phyloP scores from a whole-genome alignment of 2,797 vertebrate species.

The Nothura maculosa region DNA sequence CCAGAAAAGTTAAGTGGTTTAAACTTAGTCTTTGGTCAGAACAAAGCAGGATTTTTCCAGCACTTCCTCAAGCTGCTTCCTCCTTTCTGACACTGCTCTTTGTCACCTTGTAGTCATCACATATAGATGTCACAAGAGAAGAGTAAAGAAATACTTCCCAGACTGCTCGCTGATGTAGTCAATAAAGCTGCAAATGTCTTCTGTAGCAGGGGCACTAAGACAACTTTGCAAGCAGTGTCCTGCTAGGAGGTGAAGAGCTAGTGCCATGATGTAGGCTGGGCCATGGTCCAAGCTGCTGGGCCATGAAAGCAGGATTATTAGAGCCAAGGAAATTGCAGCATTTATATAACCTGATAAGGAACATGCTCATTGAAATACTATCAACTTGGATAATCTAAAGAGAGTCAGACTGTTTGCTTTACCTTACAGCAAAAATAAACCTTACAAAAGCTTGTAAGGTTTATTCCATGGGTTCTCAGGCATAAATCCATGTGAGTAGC shows the following conservation, averaged over 20 bases:
- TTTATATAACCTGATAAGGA: background rate
- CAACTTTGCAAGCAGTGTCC: background rate
- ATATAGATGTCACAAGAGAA: background rate
- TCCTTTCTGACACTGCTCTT: constrained; percentile 8
- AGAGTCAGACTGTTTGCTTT: constrained; percentile 32
- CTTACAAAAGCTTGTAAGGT: background rate
- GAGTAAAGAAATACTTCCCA: constrained; percentile 26
- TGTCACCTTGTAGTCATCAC: constrained; percentile 38
- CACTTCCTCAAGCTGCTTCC: background rate
- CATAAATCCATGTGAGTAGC: background rate
- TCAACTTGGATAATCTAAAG: constrained; percentile 33
- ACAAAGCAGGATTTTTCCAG: background rate
- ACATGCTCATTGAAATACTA: background rate
- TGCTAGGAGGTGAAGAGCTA: background rate
- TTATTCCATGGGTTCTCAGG: background rate
- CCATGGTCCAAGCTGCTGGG: background rate
- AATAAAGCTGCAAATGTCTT: constrained; percentile 51
- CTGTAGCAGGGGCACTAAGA: background rate
- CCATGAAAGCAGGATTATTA: background rate
- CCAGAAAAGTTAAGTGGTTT: background rate
- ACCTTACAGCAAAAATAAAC: background rate
- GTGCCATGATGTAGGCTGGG: background rate
- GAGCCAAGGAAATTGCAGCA: background rate
- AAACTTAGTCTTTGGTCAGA: constrained; percentile 8
- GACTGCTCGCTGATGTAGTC: background rate